Conservation (phyloP, 2,113 vertebrate genomes). For the Ranitomeya variabilis region DNA sequence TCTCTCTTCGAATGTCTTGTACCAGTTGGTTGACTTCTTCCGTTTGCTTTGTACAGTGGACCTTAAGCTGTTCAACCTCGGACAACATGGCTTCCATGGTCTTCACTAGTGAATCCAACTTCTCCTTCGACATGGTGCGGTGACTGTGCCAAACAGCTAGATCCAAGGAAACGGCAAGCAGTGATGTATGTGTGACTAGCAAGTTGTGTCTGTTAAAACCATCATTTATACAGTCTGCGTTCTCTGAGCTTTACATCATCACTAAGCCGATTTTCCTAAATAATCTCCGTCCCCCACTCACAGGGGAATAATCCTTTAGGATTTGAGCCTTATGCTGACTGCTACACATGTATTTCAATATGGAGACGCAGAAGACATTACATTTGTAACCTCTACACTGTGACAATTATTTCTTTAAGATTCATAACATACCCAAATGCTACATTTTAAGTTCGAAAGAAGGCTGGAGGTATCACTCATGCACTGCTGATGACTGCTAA, state of each 20-base stretch:
- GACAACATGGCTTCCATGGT: constrained; percentile 86
- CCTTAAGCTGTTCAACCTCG: constrained; percentile 86
- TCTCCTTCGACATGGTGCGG: constrained; percentile 79
- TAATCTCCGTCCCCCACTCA: constrained; percentile 70
- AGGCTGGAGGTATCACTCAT: too few species aligned
- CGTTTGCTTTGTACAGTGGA: constrained; percentile 82
- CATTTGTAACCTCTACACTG: not conserved
- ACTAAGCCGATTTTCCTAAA: constrained; percentile 64
- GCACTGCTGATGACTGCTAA: too few species aligned
- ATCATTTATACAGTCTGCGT: constrained; percentile 60
- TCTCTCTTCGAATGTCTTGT: constrained; percentile 78
- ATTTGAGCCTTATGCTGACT: constrained; percentile 60
- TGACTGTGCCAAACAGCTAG: not conserved
- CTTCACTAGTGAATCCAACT: constrained; percentile 83
- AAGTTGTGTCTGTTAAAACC: constrained; percentile 51
- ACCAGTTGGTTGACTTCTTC: constrained; percentile 82
- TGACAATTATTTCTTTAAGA: not conserved
- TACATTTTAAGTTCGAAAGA: too few species aligned
- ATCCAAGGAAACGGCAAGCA: not conserved
- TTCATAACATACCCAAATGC: too few species aligned
- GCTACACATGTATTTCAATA: constrained; percentile 31
- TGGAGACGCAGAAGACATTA: not conserved
- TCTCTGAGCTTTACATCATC: constrained; percentile 59
- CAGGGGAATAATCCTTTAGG: constrained; percentile 65
- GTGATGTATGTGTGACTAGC: constrained; percentile 49